Percentiles rank a stretch among this genome's conserved stretches.
Evolutionary conservation across 2,888 invertebrate genomes (phyloP).

Genomic region (Lingula anatina): DNA sequence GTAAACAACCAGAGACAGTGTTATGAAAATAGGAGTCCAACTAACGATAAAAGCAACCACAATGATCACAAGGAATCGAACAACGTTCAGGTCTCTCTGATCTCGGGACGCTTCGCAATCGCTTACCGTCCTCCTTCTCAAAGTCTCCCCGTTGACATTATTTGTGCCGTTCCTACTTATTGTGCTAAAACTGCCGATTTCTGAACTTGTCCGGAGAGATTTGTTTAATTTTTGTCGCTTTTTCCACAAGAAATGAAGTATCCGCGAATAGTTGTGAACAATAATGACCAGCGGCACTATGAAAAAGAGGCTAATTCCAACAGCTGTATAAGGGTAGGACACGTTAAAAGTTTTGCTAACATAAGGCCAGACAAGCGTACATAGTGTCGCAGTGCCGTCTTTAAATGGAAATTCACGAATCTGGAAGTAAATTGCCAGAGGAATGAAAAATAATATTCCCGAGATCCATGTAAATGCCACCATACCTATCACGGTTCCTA

Average conservation of each 20-base stretch:
- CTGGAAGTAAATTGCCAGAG: constrained; percentile 24
- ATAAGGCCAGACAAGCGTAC: constrained; percentile 29
- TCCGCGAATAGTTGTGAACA: constrained; percentile 19
- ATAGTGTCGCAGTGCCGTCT: constrained; percentile 15
- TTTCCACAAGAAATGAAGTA: constrained; percentile 20
- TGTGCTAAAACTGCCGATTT: too few species aligned
- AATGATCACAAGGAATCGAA: constrained; percentile 22
- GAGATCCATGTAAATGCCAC: constrained; percentile 19
- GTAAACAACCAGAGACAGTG: constrained; percentile 20
- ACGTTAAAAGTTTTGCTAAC: constrained; percentile 7
- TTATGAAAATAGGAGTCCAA: constrained; percentile 27
- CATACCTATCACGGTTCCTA: constrained; percentile 13
- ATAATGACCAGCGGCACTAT: constrained; percentile 19
- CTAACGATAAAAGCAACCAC: constrained; percentile 26
- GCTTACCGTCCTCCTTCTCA: background rate
- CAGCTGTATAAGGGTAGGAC: constrained; percentile 14
- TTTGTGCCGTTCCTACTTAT: constrained; percentile 2
- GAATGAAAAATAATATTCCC: constrained; percentile 14
- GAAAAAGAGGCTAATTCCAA: constrained; percentile 15
- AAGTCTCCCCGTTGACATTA: background rate
- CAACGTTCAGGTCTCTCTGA: constrained; percentile 18
- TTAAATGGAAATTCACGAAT: constrained; percentile 15
- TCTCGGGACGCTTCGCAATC: constrained; percentile 5
- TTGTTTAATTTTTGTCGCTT: too few species aligned
- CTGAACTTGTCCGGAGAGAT: too few species aligned